Base-by-base conservation (phyloP, 1,140 invertebrate genomes). In the Plectrocnemia conspersa region DNA sequence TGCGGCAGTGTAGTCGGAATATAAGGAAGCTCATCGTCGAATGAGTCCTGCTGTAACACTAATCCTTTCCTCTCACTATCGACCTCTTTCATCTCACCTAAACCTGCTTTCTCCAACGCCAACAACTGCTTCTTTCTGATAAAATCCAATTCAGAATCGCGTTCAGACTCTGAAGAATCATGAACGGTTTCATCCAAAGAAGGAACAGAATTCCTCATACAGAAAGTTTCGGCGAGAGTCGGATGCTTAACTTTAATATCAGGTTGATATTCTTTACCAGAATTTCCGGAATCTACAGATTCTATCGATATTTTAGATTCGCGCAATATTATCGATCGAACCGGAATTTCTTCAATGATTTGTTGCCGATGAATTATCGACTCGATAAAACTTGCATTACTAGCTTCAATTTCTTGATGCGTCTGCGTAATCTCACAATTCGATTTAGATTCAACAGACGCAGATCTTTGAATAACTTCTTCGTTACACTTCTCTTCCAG, bases 11-110 rank as follows among this genome's bases (percentile, higher is more conserved):
- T 92, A 2, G 89, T 92, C 32, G 89, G 88, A 56, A 92, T 81
- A 64, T 89, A 91, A 1, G 90, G 90, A 63, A 92, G 72, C 72
- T 92, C 89, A 49, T 89, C 88, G 56, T 93, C 89, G 59, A 91
- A 88, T 7, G 88, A 89, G 61, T 90, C 88, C 61, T 90, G 86
- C 61, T 84, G 79, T 36, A 85, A 78, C 2, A 88, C 84, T 21
- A 93, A 76, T 1, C 84, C 82, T 48, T 89, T 88, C 46, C 83
- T 77, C 64, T 90, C 87, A 16, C 78, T 72, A 65, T 81, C 79
- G 47, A 74, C 71, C 9, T 71, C 56, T 25, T 77, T 66, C 32
- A 66, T 64, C 63, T 66, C 52, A 4, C 29, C 52, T 18, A 45
- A 18, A 35, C 45, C 54, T 7, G 35, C 52, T 53, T 62, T 61